Evolutionary conservation across 1,140 invertebrate species (phyloP), one percentile per base, ranked within the genome.

Genomic region (Drosophila parvula): DNA sequence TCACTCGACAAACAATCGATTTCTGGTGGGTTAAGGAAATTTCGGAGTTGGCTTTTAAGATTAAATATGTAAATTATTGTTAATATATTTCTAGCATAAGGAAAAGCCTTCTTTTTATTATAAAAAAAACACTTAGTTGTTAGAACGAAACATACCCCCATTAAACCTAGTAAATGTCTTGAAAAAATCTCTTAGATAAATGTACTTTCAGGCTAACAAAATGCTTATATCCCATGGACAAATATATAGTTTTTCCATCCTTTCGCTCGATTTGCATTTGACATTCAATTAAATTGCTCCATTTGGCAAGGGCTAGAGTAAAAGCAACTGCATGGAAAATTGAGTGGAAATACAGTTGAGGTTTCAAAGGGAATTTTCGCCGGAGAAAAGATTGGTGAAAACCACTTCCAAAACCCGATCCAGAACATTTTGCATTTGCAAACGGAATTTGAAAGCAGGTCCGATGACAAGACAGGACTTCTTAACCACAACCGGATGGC

Each of bases 401-500:
- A 67, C 65, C 61, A 64, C 47, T 67, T 53, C 7, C 47, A 65
- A 27, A 36, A 18, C 30, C 36, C 22, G 18, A 7, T n/a, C 30
- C 14, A 43, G 10, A 18, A 65, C 9, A 45, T 14, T 34, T 9
- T 34, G n/a, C 30, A 22, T 43, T 18, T 43, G 38, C 47, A 67
- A 69, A 65, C n/a, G 16, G 65, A 69, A 69, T 69, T 67, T 70
- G 10, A 34, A 32, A 71, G 51, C 61, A 40, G 34, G 9, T 5
- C 18, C 36, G 14, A 57, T 43, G 14, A 70, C 50, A 48, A 47
- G 43, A 38, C n/a, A 63, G 40, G 61, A 75, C 45, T 51, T 27
- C 51, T 65, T 58, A 64, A 75, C 60, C 71, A 75, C 36, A 75
- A 57, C 53, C 61, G 53, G 45, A 75, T 64, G 71, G 32, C 60